phyloP scores from a whole-genome alignment of 2,797 vertebrate species.

The Ctenopoma multispine region DNA sequence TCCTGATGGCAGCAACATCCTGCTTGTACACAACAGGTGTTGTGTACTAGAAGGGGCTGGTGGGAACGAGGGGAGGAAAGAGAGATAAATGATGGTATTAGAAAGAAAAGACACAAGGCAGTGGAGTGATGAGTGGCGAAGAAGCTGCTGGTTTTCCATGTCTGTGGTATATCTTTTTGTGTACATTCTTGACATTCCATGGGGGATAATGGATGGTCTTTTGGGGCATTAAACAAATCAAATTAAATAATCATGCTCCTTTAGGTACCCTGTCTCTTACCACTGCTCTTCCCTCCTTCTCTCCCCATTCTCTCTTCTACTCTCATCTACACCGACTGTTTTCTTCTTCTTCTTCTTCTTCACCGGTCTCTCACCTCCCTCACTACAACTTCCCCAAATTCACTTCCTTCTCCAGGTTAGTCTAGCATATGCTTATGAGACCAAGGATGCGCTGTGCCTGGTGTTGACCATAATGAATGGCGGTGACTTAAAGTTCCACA shows the following conservation, averaged over 20 bases:
- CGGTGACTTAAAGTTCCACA: constrained; percentile 95
- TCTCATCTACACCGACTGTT: not conserved
- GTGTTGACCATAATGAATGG: constrained; percentile 96
- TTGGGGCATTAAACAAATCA: constrained; percentile 39
- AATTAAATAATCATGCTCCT: constrained; percentile 34
- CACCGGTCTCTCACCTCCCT: constrained; percentile 14
- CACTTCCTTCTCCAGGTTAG: constrained; percentile 84
- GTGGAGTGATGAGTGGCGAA: constrained; percentile 1
- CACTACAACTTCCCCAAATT: constrained; percentile 26
- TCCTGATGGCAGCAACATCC: constrained; percentile 76
- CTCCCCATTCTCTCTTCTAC: not conserved
- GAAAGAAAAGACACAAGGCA: constrained; percentile 1
- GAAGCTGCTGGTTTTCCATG: constrained; percentile 32
- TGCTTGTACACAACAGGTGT: constrained; percentile 56
- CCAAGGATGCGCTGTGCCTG: constrained; percentile 92
- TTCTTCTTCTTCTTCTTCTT: constrained; percentile 9
- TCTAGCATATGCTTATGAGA: constrained; percentile 93
- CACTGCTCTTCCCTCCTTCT: constrained; percentile 25
- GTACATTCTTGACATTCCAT: constrained; percentile 50
- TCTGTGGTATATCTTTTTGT: constrained; percentile 44
- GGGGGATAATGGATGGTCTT: constrained; percentile 47
- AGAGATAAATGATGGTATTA: constrained; percentile 49
- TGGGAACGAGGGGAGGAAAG: constrained; percentile 53
- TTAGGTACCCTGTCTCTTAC: constrained; percentile 44
- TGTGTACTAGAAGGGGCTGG: not conserved